Base-by-base conservation (phyloP, 2,113 vertebrate genomes). In the Oostethus manadensis region DNA sequence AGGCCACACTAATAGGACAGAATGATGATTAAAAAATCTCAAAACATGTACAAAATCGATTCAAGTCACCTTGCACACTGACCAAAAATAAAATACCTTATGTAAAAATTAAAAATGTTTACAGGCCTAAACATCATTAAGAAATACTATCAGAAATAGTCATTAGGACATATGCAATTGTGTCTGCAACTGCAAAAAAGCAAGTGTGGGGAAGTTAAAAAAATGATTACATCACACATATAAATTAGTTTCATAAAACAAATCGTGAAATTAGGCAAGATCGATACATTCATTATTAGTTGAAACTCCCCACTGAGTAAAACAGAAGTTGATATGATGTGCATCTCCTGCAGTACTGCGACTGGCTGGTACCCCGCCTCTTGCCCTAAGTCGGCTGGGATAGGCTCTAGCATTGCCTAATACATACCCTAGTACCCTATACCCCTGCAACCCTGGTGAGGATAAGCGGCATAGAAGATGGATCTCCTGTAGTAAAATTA, bases 261-360 rank as follows among this genome's bases (percentile, higher is more conserved):
- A 77, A 79, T 63, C 58, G 56, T 77, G 49, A 82, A 81, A 84
- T 80, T 56, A 87, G 77, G 76, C 80, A 86, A 78, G 77, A 86
- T 73, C 50, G 68, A 84, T 91, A 90, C 89, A 90, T 90, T 90
- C 89, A 87, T 82, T 69, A 73, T 88, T 86, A 84, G 73, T 80
- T 44, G 7, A 35, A 6, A 70, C 77, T 81, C 66, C 73, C 79
- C 68, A 58, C 66, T 50, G 33, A 65, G 68, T 58, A 6, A 70
- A 78, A 72, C 42, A 44, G 49, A 68, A 62, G 67, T 68, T 51
- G 78, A 81, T 83, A 83, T 80, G 78, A 64, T 66, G 64, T 58
- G 51, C 3, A 17, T 55, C 33, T 54, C 10, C n/a, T 20, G 13
- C 6, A 3, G 13, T n/a, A 21, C 21, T 40, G 40, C 3, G 10